Conservation (phyloP, 2,888 invertebrate species). For the Sympetrum striolatum region DNA sequence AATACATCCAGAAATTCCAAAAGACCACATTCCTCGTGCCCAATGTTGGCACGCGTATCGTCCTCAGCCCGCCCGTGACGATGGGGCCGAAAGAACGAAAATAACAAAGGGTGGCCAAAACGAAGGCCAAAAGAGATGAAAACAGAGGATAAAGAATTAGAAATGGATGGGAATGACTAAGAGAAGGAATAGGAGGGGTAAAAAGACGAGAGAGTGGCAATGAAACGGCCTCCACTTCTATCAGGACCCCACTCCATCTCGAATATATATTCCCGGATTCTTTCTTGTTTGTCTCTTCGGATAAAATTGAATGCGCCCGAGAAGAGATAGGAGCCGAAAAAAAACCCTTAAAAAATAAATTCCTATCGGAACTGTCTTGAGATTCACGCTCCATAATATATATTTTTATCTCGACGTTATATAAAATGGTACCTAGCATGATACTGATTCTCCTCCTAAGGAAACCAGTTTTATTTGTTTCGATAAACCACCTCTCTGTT, state of each 20-base stretch:
- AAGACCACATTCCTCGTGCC: too few relatives aligned
- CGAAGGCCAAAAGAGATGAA: not conserved
- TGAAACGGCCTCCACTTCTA: not conserved
- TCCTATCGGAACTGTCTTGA: not conserved
- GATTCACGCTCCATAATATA: not conserved
- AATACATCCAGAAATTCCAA: too few relatives aligned
- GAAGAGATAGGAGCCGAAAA: not conserved
- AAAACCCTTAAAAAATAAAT: not conserved
- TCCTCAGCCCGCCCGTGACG: too few relatives aligned
- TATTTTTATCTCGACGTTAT: conserved; percentile 2
- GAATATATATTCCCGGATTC: not conserved
- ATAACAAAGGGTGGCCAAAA: not conserved
- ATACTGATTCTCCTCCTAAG: not conserved
- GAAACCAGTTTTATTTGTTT: not conserved
- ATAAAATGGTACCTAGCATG: not conserved
- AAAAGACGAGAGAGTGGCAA: not conserved
- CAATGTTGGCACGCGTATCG: too few relatives aligned
- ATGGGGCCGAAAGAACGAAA: not conserved
- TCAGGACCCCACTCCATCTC: not conserved
- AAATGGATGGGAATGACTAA: not conserved
- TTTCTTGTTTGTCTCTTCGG: not conserved
- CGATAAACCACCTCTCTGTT: not conserved
- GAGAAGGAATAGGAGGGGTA: not conserved
- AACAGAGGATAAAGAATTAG: not conserved
- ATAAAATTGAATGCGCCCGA: not conserved